Conservation (phyloP, 2,797 vertebrate species). For the Gallinago stenura region DNA sequence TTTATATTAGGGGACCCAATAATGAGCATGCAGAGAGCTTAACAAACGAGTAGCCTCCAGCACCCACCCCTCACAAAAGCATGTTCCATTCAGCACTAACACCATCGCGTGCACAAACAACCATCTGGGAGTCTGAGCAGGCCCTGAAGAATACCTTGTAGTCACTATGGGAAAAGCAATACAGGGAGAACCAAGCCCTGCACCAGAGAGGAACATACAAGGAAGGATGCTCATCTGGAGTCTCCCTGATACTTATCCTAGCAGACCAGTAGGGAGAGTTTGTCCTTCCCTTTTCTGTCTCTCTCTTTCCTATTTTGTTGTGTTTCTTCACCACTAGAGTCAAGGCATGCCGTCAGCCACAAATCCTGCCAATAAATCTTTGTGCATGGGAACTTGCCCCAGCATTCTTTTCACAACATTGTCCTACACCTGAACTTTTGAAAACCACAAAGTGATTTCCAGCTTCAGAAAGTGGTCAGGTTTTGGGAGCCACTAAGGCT, state of each 20-base stretch:
- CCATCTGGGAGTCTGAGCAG: not conserved
- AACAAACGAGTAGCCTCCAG: rapidly evolving
- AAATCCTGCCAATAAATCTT: not conserved
- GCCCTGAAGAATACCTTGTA: not conserved
- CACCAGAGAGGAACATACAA: not conserved
- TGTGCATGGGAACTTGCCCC: not conserved
- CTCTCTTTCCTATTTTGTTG: not conserved
- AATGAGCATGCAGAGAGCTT: not conserved
- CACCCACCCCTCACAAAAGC: not conserved
- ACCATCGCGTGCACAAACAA: not conserved
- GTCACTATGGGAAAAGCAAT: not conserved
- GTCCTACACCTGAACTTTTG: not conserved
- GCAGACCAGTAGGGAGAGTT: not conserved
- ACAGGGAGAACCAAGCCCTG: not conserved
- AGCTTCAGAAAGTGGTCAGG: not conserved
- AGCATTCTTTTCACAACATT: not conserved
- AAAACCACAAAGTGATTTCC: not conserved
- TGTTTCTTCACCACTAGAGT: not conserved
- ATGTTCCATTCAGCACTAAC: not conserved
- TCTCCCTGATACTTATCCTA: not conserved
- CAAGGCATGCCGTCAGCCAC: not conserved
- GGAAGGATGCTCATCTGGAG: not conserved
- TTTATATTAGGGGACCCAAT: not conserved
- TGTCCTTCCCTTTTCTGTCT: not conserved
- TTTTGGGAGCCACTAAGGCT: not conserved